A percentile compares a stretch with the other conserved stretches of the same genome.
phyloP scores from a whole-genome alignment of 1,140 invertebrate genomes.

The Hirudo medicinalis region DNA sequence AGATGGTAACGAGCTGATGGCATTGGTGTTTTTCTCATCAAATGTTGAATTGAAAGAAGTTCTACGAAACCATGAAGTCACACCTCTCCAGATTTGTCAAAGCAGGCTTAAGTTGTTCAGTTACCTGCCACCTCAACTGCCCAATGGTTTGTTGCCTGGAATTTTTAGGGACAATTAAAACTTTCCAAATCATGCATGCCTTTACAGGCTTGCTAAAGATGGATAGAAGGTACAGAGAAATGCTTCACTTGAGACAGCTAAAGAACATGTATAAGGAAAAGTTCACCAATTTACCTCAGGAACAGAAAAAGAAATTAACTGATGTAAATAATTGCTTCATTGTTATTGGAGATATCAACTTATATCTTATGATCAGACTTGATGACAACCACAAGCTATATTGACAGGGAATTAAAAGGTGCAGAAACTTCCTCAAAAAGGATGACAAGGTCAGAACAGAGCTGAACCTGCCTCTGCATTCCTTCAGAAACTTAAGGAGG shows the following conservation, averaged over 20 bases:
- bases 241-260: background rate
- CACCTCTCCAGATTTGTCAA: too few species aligned
- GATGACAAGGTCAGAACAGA: background rate
- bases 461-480: background rate
- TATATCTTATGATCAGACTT: background rate
- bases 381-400: background rate
- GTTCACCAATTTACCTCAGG: background rate
- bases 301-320: too few species aligned
- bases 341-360: background rate
- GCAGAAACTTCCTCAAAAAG: background rate
- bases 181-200: background rate
- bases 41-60: too few species aligned
- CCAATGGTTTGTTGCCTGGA: too few species aligned
- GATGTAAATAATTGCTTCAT: too few species aligned
- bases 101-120: too few species aligned
- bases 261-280: background rate
- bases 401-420: background rate
- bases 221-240: constrained; percentile 9
- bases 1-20: too few species aligned
- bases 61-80: too few species aligned
- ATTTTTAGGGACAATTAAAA: too few species aligned
- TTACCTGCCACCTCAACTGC: too few species aligned
- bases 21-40: too few species aligned
- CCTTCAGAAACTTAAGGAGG: background rate
- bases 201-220: constrained; percentile 3